Evolutionary conservation across 2,888 invertebrate species (phyloP).

Genomic region (Acanthoscelides obtectus): DNA sequence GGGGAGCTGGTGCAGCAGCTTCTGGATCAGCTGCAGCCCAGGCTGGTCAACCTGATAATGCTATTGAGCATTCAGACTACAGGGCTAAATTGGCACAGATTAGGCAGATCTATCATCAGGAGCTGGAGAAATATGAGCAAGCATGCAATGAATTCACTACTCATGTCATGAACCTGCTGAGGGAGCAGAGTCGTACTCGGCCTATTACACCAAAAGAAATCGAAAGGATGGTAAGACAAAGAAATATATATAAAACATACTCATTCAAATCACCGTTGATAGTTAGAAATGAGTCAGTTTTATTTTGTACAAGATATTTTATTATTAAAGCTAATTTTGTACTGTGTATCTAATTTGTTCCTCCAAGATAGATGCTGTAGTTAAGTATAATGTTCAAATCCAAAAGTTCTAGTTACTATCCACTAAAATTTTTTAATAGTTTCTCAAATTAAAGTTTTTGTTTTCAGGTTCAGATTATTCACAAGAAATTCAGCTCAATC

Average conservation of each 20-base stretch:
- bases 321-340: no score
- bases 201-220: slow-evolving; percentile 99
- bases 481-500: slow-evolving; percentile 96
- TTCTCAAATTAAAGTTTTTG: no score
- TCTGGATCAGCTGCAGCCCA: slow-evolving; percentile 79
- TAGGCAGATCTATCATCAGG: slow-evolving; percentile 93
- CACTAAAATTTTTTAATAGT: no score
- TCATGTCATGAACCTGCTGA: slow-evolving; percentile 97
- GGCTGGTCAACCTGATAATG: slow-evolving; percentile 81
- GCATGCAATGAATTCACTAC: slow-evolving; percentile 99
- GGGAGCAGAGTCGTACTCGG: slow-evolving; percentile 94
- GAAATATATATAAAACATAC: no score
- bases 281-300: no score
- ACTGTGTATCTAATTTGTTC: no score
- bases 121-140: slow-evolving; percentile 99
- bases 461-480: slow-evolving; percentile 76
- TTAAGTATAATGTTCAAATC: no score
- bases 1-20: slow-evolving; percentile 83
- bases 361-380: no score
- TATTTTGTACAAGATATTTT: no score
- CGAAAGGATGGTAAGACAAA: slow-evolving; percentile 85
- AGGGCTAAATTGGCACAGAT: slow-evolving; percentile 98
- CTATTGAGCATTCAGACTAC: slow-evolving; percentile 99
- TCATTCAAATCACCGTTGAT: no score
- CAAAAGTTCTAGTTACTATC: no score